Percentiles rank a stretch among this genome's conserved stretches.
These are phyloP conservation scores for Philaenus spumarius DNA, from an alignment of 1,140 invertebrate species.

Conservation along the genomic window DNA sequence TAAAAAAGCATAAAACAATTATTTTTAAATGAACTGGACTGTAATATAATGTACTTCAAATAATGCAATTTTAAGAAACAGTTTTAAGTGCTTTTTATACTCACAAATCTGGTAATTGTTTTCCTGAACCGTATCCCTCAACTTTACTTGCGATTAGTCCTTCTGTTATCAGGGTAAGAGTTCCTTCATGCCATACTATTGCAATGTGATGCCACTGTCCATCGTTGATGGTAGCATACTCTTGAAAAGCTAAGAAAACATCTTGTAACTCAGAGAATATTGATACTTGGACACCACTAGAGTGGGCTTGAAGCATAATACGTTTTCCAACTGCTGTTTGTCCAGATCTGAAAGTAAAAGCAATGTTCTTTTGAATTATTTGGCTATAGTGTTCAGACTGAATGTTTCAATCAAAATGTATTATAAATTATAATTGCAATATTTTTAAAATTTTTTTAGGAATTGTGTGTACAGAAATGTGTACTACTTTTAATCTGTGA, in stretches of 20 bases:
- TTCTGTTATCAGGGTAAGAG: conserved; percentile 83
- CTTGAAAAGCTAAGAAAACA: conserved; percentile 73
- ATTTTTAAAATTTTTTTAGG: too few relatives aligned
- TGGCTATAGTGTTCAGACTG: too few relatives aligned
- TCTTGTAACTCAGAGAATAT: conserved; percentile 82
- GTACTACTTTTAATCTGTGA: too few relatives aligned
- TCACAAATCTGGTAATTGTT: conserved; percentile 71
- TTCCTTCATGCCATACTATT: conserved; percentile 84
- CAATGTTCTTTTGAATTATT: too few relatives aligned
- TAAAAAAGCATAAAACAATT: conserved; percentile 39
- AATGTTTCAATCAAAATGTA: too few relatives aligned
- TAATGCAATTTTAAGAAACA: too few relatives aligned
- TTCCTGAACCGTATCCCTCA: conserved; percentile 74
- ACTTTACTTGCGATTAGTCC: conserved; percentile 85
- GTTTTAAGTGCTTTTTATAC: too few relatives aligned
- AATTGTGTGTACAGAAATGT: too few relatives aligned
- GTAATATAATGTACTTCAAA: too few relatives aligned
- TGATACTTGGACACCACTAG: conserved; percentile 81
- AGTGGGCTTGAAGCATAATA: conserved; percentile 80
- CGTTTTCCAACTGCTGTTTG: conserved; percentile 72
- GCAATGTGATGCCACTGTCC: conserved; percentile 96
- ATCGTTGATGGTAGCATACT: conserved; percentile 90
- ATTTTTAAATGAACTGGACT: too few relatives aligned
- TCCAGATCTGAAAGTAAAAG: conserved; percentile 56
- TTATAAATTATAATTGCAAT: too few relatives aligned